A percentile compares a stretch with the other conserved stretches of the same genome.
Conservation (phyloP, 1,140 invertebrate species). For the Himalopsyche phryganea region DNA sequence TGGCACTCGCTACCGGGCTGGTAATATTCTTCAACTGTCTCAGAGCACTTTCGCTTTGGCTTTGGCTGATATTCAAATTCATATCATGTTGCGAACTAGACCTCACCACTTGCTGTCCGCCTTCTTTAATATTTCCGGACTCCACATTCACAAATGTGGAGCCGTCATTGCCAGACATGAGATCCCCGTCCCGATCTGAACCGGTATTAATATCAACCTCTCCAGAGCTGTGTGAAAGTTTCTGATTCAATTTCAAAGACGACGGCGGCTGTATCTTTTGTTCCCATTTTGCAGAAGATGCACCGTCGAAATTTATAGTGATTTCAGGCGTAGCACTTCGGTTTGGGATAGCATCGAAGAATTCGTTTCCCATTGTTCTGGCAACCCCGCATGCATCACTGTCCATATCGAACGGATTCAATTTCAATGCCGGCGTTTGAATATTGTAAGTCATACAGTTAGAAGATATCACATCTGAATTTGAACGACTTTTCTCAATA, state of each 20-base stretch:
- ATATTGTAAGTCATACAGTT: not conserved
- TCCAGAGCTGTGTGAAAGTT: slow-evolving; percentile 65
- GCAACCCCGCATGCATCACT: slow-evolving; percentile 7
- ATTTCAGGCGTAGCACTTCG: slow-evolving; percentile 64
- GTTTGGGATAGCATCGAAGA: slow-evolving; percentile 32
- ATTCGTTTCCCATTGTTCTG: slow-evolving; percentile 15
- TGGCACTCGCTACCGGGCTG: slow-evolving; percentile 62
- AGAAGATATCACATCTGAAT: not conserved
- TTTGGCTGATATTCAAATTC: slow-evolving; percentile 65
- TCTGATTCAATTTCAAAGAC: slow-evolving; percentile 55
- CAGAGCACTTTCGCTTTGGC: slow-evolving; percentile 75
- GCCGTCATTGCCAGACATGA: slow-evolving; percentile 4
- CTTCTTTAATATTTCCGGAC: slow-evolving; percentile 11
- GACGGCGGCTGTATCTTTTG: slow-evolving; percentile 48
- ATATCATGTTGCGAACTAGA: slow-evolving; percentile 64
- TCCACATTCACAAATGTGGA: not conserved
- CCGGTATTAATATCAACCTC: slow-evolving; percentile 51
- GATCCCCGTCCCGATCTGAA: slow-evolving; percentile 36
- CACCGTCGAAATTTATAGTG: slow-evolving; percentile 45
- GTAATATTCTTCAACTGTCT: slow-evolving; percentile 63
- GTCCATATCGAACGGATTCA: slow-evolving; percentile 52
- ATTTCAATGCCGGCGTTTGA: slow-evolving; percentile 40
- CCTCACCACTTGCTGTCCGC: slow-evolving; percentile 44
- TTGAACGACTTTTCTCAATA: not conserved
- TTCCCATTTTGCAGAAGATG: slow-evolving; percentile 34